Percentiles rank a stretch among this genome's conserved stretches.
phyloP scores from a whole-genome alignment of 2,888 invertebrate genomes.

The Oscheius sp. region DNA sequence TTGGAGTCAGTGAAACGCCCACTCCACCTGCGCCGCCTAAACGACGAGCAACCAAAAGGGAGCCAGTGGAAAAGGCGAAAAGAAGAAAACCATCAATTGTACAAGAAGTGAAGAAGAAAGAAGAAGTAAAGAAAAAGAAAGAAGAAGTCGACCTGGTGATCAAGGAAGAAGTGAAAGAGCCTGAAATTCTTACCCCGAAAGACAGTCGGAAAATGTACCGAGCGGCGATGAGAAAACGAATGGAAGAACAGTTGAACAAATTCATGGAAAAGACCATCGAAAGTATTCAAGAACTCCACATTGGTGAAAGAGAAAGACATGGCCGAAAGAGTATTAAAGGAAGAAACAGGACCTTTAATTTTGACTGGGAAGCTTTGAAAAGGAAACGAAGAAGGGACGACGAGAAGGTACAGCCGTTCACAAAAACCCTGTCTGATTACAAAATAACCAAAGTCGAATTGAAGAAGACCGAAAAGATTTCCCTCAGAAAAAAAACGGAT shows the following conservation, averaged over 20 bases:
- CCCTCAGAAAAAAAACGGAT: not conserved
- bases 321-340: constrained; percentile 4
- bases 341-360: not conserved
- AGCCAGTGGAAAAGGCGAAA: not conserved
- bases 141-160: constrained; percentile 1
- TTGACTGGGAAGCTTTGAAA: constrained; percentile 31
- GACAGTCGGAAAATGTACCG: constrained; percentile 26
- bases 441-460: not conserved
- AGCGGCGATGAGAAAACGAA: constrained; percentile 16
- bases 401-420: not conserved
- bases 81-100: not conserved
- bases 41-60: constrained; percentile 12
- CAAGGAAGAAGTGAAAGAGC: constrained; percentile 5
- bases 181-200: not conserved
- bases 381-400: constrained; percentile 8
- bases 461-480: not conserved
- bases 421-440: not conserved
- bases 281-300: constrained; percentile 12
- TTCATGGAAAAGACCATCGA: constrained; percentile 2
- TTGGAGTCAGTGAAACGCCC: constrained; percentile 14
- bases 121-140: constrained; percentile 28
- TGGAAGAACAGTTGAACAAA: constrained; percentile 16
- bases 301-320: constrained; percentile 32
- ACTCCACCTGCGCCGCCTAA: constrained; percentile 9
- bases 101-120: constrained; percentile 16